Evolutionary conservation across 2,797 vertebrate genomes (phyloP), one percentile per base, ranked within the genome.

Genomic region (Loriculus beryllinus): DNA sequence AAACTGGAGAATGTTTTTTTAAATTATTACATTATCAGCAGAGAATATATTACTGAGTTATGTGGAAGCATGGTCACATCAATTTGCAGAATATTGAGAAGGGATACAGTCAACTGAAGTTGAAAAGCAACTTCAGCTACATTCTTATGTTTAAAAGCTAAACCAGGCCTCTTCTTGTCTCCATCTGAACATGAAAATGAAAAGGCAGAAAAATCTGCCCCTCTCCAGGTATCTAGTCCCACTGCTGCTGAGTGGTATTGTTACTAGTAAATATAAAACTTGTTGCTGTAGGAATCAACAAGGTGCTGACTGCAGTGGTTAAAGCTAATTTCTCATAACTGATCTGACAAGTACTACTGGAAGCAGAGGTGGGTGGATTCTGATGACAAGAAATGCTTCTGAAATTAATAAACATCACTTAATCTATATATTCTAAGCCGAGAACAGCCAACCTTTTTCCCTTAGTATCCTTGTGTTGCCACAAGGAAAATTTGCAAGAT

Each of bases 171-270:
- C 49, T 37, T 77, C 82, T 93, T 60, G 39, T 75, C 80, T 93
- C 77, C 79, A 79, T 94, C 80, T 88, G 82, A 70, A 70, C 62
- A 62, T 12, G 43, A 70, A 72, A 85, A 92, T 59, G 72, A 76
- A 87, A 72, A 83, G 16, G 59, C 59, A 91, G 54, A 86, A 86
- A 93, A 90, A 82, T 51, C 77, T 93, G 43, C 76, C 67, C 81
- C 74, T 72, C 14, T 72, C 12, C 52, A 83, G 57, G 69, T 81
- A 82, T 48, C 35, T 49, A 16, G 29, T 82, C 86, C 88, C 77
- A 77, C 65, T 94, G 48, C 77, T 95, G 67, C 14, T 37, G 69
- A 7, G 60, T 54, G 47, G 91, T 75, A 63, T 49, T 93, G 86
- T 42, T 93, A 60, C 68, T 80, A 81, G 79, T 59, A 89, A 81